Evolutionary conservation across 2,113 vertebrate genomes (phyloP).

Genomic region (rabbit (Oryctolagus cuniculus)): mOryCun1.1 NC_091442.1:2686501-2687000

Average conservation of each 20-base stretch:
- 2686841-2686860: background rate
- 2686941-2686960: background rate
- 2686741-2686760: background rate
- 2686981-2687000: background rate
- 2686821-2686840: background rate
- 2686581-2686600: background rate
- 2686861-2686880: too few species aligned
- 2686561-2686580: background rate
- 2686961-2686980: too few species aligned
- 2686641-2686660: background rate
- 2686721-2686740: too few species aligned
- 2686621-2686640: background rate
- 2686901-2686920: background rate
- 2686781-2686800: background rate
- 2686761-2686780: background rate
- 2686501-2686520: background rate
- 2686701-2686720: too few species aligned
- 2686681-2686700: too few species aligned
- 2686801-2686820: too few species aligned
- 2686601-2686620: background rate
- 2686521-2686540: too few species aligned
- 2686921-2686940: too few species aligned
- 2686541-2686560: too few species aligned
- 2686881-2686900: too few species aligned
- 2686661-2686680: too few species aligned